Conservation (phyloP, 1,140 invertebrate species). For the Drosophila neocordata region DNA sequence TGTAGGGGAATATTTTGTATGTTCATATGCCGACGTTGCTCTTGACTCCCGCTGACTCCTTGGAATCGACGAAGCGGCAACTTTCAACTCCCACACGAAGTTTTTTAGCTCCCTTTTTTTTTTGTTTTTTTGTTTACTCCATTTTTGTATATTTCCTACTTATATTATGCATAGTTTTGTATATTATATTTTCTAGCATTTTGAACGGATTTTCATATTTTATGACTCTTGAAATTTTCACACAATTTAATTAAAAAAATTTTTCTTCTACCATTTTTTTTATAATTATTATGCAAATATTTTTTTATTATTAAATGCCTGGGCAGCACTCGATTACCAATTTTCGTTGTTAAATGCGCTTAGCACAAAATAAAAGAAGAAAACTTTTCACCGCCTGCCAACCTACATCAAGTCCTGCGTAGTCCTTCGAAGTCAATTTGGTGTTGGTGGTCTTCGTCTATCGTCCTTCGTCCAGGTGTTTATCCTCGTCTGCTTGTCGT, state of each 20-base stretch:
- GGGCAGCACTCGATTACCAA: slow-evolving; percentile 34
- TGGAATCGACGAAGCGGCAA: slow-evolving; percentile 11
- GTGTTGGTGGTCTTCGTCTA: no score
- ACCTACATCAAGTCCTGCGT: slow-evolving; percentile 36
- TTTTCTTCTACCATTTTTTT: slow-evolving; percentile 42
- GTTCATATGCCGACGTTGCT: slow-evolving; percentile 73
- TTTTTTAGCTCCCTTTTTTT: slow-evolving; percentile 35
- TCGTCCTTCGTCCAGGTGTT: slow-evolving; percentile 44
- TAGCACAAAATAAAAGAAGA: not conserved
- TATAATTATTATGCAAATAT: slow-evolving; percentile 73
- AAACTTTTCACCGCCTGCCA: slow-evolving; percentile 37
- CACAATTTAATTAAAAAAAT: slow-evolving; percentile 63
- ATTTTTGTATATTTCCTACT: slow-evolving; percentile 53
- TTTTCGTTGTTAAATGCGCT: slow-evolving; percentile 23
- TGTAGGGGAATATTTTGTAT: slow-evolving; percentile 79
- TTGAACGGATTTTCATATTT: not conserved
- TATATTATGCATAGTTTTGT: slow-evolving; percentile 1
- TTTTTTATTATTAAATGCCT: slow-evolving; percentile 58
- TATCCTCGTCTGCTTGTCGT: slow-evolving; percentile 18
- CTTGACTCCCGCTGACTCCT: slow-evolving; percentile 50
- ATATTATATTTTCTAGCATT: not conserved
- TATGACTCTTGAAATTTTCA: not conserved
- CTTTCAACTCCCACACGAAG: slow-evolving; percentile 31
- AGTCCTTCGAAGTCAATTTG: no score
- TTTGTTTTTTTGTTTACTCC: slow-evolving; percentile 17